Conservation (phyloP, 2,113 vertebrate species). For the Myotis davidii region DNA sequence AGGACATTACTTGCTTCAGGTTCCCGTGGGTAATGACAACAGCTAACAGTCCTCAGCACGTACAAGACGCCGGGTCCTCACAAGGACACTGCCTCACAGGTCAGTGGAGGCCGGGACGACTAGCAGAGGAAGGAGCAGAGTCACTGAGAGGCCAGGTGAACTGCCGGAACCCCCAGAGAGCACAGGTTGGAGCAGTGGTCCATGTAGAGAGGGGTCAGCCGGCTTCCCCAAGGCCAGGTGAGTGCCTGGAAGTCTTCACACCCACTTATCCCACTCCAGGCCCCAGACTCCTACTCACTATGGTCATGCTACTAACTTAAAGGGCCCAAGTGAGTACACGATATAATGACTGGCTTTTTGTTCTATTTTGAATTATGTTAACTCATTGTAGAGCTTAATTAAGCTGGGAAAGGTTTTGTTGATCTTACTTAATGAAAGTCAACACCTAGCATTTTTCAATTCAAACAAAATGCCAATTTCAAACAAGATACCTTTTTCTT, state of each 20-base stretch:
- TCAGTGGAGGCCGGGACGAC: neutral
- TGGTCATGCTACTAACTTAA: neutral
- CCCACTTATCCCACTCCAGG: neutral
- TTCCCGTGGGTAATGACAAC: neutral
- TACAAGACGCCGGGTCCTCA: neutral
- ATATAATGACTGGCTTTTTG: neutral
- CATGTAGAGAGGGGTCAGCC: neutral
- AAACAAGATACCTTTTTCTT: constrained; percentile 2
- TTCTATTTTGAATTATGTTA: constrained; percentile 32
- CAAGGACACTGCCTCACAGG: neutral
- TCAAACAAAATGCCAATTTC: neutral
- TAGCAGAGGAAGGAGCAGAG: neutral
- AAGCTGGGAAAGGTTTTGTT: neutral
- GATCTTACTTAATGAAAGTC: constrained; percentile 46
- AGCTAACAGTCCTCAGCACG: neutral
- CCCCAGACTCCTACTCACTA: neutral
- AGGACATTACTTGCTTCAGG: neutral
- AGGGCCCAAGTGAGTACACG: neutral
- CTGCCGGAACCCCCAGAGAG: neutral
- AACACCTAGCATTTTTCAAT: neutral
- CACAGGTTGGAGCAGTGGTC: neutral
- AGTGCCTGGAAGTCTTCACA: neutral
- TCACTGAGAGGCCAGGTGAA: neutral
- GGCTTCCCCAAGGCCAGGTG: neutral
- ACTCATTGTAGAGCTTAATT: neutral